Percentiles rank a stretch among this genome's conserved stretches.
Evolutionary conservation across 2,888 invertebrate species (phyloP).

Genomic region (Mystacides longicornis): DNA sequence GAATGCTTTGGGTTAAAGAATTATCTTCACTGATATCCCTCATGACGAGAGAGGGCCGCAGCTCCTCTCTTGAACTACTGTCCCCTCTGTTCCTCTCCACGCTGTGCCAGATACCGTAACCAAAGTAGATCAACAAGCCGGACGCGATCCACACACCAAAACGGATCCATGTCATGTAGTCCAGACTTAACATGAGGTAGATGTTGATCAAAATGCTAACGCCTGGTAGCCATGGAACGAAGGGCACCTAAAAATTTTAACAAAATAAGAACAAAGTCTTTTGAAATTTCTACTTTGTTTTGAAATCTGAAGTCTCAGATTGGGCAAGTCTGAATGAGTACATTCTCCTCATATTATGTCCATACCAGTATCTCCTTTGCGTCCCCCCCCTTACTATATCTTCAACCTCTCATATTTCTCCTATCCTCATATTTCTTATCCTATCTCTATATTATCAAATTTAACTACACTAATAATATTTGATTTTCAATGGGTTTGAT

Average conservation of each 20-base stretch:
- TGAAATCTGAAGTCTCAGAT: too few species aligned
- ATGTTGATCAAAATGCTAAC: slow-evolving; percentile 78
- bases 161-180: slow-evolving; percentile 74
- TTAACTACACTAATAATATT: too few species aligned
- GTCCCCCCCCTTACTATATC: too few species aligned
- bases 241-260: slow-evolving; percentile 65
- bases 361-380: too few species aligned
- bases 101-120: slow-evolving; percentile 68
- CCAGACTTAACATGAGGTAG: slow-evolving; percentile 68
- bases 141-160: slow-evolving; percentile 77
- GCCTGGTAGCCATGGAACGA: slow-evolving; percentile 77
- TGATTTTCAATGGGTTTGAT: too few species aligned
- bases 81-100: slow-evolving; percentile 36
- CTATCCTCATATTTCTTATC: too few species aligned
- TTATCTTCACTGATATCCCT: slow-evolving; percentile 17
- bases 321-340: too few species aligned
- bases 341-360: too few species aligned
- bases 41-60: slow-evolving; percentile 17
- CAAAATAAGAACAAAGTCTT: not conserved
- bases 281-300: too few species aligned
- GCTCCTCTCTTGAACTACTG: not conserved
- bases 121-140: slow-evolving; percentile 64
- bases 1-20: slow-evolving; percentile 3
- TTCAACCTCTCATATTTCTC: too few species aligned
- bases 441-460: too few species aligned